These are phyloP conservation scores for Venturia canescens DNA, from an alignment of 1,140 invertebrate genomes.

Conservation along the genomic window DNA sequence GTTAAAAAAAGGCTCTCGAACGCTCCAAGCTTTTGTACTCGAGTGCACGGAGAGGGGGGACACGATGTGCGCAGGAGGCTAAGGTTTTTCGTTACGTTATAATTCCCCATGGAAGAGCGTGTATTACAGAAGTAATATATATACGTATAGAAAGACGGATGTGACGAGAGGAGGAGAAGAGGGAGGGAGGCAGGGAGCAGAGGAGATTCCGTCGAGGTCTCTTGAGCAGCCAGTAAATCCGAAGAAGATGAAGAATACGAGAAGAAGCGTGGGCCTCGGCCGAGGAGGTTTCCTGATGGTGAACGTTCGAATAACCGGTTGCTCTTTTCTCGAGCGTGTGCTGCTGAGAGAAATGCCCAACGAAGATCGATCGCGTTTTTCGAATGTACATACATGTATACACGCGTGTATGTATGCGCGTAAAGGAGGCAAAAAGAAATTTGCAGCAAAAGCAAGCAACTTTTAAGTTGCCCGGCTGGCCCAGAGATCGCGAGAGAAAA, in stretches of 20 bases:
- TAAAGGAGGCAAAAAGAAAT: constrained; percentile 28
- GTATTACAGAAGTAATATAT: constrained; percentile 1
- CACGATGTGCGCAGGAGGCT: too few relatives aligned
- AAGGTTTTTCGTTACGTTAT: constrained; percentile 13
- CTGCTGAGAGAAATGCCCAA: constrained; percentile 1
- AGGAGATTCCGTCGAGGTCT: not conserved
- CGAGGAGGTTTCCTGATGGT: constrained; percentile 20
- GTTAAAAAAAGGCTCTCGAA: too few relatives aligned
- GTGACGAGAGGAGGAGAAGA: not conserved
- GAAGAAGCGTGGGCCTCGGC: constrained; percentile 16
- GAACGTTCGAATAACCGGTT: constrained; percentile 44
- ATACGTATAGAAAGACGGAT: not conserved
- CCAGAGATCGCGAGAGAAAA: constrained; percentile 12
- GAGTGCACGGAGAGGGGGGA: too few relatives aligned
- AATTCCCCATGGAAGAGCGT: constrained; percentile 11
- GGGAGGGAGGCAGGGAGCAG: not conserved
- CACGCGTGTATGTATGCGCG: not conserved
- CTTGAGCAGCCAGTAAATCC: not conserved
- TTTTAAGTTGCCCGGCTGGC: constrained; percentile 1
- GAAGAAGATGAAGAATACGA: constrained; percentile 28
- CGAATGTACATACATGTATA: constrained; percentile 35
- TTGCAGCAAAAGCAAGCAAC: constrained; percentile 36
- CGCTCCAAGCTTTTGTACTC: too few relatives aligned
- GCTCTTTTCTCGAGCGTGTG: constrained; percentile 40
- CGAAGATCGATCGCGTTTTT: constrained; percentile 37